Base-by-base conservation (phyloP, 1,140 invertebrate genomes). In the Caenorhabditis brenneri region DNA sequence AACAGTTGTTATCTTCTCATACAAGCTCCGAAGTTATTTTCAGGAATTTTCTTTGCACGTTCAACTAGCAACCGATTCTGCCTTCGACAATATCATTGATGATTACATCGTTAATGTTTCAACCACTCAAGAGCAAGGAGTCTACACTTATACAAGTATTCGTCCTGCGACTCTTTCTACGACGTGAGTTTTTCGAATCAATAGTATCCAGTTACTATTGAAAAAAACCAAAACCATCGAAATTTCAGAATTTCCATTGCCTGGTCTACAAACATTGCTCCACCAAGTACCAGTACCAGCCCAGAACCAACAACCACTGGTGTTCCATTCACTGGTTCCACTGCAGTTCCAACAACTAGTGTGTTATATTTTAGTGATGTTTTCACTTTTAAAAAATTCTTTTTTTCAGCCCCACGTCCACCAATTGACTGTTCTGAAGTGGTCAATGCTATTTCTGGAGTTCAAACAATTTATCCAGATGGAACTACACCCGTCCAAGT, bases 401-500 rank as follows among this genome's bases (percentile, higher is more conserved):
- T 33, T 19, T 7, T 55, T 55, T 27, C 16, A 65, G 58, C 58
- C 15, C 58, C 58, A 65, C 33, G 19, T 5, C 58, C 58, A 33
- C 58, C 58, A 36, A 7, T 65, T 10, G 58, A 65, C 24, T 65
- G 58, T 36, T 65, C 58, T 4, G 58, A 65, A 65, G 19, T 65
- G 16, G 10, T 7, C 0, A 36, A 65, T 65, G 0, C 19, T 15
- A 65, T 31, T 5, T 36, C 58, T 7, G 58, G 58, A 33, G 31
- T 65, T 65, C 58, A 65, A 36, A 65, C 31, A 15, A 65, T 65
- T 33, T 65, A 65, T 65, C 58, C 58, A 65, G 31, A 65, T 65
- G 58, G 58, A 16, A 19, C 2, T 10, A 55, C 31, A 33, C 58
- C 58, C 16, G 58, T 65, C 3, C 3, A 3, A 19, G 58, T 65